Percentiles rank a stretch among this genome's conserved stretches.
Evolutionary conservation across 2,797 vertebrate species (phyloP).

Genomic region (Heliangelus exortis): DNA sequence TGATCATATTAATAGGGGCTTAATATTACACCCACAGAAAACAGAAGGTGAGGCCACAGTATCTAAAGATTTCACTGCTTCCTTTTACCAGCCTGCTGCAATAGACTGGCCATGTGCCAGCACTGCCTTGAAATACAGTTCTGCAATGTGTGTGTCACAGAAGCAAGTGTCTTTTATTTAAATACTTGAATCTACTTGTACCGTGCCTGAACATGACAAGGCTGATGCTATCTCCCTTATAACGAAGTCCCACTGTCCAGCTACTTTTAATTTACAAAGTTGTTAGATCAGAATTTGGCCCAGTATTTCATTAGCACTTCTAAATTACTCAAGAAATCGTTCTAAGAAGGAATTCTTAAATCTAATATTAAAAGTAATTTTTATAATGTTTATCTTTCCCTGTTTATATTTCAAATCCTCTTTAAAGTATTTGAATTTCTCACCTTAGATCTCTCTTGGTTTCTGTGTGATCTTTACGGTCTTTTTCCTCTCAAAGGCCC

Average conservation of each 20-base stretch:
- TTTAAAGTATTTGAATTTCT: constrained; percentile 27
- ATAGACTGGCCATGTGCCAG: neutral
- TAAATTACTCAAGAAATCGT: neutral
- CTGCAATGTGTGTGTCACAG: neutral
- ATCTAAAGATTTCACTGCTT: neutral
- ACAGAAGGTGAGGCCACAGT: neutral
- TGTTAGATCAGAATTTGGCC: neutral
- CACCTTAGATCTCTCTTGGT: neutral
- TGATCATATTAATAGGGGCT: neutral
- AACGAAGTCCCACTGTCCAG: neutral
- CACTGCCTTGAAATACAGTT: neutral
- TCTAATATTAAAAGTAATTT: neutral
- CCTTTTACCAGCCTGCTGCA: constrained; percentile 5
- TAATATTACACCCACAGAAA: neutral
- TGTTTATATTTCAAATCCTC: constrained; percentile 26
- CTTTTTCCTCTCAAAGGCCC: constrained; percentile 8
- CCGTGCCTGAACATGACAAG: neutral
- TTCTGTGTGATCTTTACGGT: neutral
- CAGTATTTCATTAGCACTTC: neutral
- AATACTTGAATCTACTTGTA: neutral
- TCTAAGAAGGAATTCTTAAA: neutral
- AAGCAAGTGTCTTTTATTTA: constrained; percentile 5
- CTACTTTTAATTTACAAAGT: neutral
- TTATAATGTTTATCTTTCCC: neutral
- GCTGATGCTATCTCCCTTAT: neutral